Conservation (phyloP, 2,113 vertebrate genomes). For the Craseonycteris thonglongyai region DNA sequence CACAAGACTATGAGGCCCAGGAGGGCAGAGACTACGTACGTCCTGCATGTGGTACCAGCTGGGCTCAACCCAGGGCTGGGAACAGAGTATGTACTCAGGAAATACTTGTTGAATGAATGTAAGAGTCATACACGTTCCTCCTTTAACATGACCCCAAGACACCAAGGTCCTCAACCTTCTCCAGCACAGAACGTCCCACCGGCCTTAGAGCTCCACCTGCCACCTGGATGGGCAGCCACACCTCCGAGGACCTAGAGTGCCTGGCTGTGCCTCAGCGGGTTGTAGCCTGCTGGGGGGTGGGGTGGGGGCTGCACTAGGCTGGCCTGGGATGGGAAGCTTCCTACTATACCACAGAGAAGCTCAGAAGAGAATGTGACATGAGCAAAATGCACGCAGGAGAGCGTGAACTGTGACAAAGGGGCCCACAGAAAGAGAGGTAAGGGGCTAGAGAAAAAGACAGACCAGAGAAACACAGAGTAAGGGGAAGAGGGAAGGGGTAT, state of each 20-base stretch:
- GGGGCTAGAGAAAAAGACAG: neutral
- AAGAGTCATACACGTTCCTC: neutral
- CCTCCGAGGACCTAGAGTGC: neutral
- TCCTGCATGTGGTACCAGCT: neutral
- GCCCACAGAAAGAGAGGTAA: neutral
- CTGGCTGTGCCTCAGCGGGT: neutral
- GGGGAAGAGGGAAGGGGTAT: neutral
- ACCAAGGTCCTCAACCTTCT: neutral
- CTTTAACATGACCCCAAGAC: neutral
- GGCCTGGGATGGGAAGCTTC: neutral
- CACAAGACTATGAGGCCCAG: fast-evolving
- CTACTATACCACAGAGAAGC: neutral
- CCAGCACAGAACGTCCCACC: neutral
- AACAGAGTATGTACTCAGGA: neutral
- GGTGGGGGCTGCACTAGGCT: neutral
- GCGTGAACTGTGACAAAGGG: neutral
- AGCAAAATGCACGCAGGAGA: neutral
- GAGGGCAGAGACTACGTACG: neutral
- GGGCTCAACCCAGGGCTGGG: neutral
- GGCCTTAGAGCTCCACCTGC: neutral
- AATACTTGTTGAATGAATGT: neutral
- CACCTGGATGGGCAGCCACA: neutral
- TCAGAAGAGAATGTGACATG: neutral
- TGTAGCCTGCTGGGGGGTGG: neutral
- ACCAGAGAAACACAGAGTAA: neutral